phyloP scores from a whole-genome alignment of 2,888 invertebrate genomes.

The Gisinianus flammeolus region DNA sequence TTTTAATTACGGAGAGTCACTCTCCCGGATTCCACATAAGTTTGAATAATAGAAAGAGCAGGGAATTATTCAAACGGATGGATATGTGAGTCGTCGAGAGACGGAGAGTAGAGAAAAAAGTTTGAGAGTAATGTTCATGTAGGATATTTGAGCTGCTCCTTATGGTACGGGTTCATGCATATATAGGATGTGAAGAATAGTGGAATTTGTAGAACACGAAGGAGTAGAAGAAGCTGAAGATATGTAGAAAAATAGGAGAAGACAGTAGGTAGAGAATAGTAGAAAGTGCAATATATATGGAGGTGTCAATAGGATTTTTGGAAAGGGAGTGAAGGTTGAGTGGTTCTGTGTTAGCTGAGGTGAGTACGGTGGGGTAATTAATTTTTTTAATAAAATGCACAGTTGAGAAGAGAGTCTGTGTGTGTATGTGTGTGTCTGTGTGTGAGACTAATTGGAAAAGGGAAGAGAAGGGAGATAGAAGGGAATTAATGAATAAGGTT shows the following conservation, averaged over 20 bases:
- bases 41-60: not conserved
- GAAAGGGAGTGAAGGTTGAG: conserved; percentile 38
- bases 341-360: conserved; percentile 38
- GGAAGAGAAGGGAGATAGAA: conserved; percentile 47
- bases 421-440: conserved; percentile 10
- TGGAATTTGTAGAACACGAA: not conserved
- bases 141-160: too few species aligned
- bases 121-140: not conserved
- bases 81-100: too few species aligned
- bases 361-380: conserved; percentile 49
- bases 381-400: conserved; percentile 52
- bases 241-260: too few species aligned
- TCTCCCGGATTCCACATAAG: not conserved
- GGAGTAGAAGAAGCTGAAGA: too few species aligned
- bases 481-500: conserved; percentile 54
- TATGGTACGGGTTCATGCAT: not conserved
- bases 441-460: conserved; percentile 50
- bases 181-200: not conserved
- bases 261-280: conserved; percentile 1
- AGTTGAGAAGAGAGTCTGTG: conserved; percentile 34
- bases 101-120: not conserved
- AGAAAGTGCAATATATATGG: conserved; percentile 1
- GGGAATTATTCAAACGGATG: not conserved
- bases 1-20: not conserved
- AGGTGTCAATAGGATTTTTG: conserved; percentile 44